Percentiles rank a stretch among this genome's conserved stretches.
Conservation (phyloP, 2,797 vertebrate genomes). For the Loriculus beryllinus region DNA sequence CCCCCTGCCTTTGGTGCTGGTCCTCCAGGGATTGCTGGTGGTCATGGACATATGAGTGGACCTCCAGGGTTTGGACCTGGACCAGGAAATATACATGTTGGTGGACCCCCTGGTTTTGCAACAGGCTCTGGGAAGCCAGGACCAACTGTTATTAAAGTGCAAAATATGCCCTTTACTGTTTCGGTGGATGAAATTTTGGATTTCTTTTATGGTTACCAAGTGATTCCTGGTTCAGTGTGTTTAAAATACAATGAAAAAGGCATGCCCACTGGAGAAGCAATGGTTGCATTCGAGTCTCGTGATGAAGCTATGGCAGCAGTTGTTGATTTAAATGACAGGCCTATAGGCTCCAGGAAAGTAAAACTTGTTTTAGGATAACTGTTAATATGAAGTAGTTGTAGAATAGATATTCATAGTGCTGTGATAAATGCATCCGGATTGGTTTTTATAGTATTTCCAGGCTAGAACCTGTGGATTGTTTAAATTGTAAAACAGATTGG, state of each 20-base stretch:
- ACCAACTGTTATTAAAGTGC: slow-evolving; percentile 96
- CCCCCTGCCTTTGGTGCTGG: slow-evolving; percentile 76
- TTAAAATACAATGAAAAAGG: slow-evolving; percentile 97
- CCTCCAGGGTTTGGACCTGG: slow-evolving; percentile 84
- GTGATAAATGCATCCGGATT: slow-evolving; percentile 79
- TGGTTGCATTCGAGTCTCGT: slow-evolving; percentile 98
- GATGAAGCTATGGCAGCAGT: slow-evolving; percentile 96
- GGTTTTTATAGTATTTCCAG: slow-evolving; percentile 78
- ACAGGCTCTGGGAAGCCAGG: slow-evolving; percentile 84
- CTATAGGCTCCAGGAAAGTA: slow-evolving; percentile 97
- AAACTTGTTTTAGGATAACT: slow-evolving; percentile 92
- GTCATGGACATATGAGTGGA: slow-evolving; percentile 82
- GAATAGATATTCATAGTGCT: slow-evolving; percentile 77
- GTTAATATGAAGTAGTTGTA: slow-evolving; percentile 69
- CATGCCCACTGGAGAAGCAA: slow-evolving; percentile 95
- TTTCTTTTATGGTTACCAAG: slow-evolving; percentile 99
- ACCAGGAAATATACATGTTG: slow-evolving; percentile 82
- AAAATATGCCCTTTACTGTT: slow-evolving; percentile 99
- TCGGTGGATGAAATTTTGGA: slow-evolving; percentile 98
- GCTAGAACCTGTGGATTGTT: slow-evolving; percentile 78
- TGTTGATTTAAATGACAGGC: slow-evolving; percentile 96
- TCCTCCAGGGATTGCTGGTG: slow-evolving; percentile 77
- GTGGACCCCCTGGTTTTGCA: slow-evolving; percentile 83
- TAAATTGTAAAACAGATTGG: slow-evolving; percentile 70
- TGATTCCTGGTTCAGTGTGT: slow-evolving; percentile 94